phyloP scores from a whole-genome alignment of 1,140 invertebrate genomes.

The Orchestia grillus region DNA sequence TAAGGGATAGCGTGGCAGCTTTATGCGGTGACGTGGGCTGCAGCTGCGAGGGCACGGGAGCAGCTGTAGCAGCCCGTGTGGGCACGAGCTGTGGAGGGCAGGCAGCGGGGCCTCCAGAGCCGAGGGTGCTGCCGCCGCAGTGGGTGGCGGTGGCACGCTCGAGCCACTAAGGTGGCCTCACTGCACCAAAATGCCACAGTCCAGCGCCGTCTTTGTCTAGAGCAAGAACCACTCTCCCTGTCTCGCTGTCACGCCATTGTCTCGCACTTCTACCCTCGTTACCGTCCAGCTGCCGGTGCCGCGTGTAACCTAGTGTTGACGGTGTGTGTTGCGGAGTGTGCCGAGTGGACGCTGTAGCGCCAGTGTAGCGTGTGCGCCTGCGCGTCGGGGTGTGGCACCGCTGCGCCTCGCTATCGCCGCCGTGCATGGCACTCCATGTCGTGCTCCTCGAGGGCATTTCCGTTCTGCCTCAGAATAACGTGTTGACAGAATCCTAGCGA shows the following conservation, averaged over 20 bases:
- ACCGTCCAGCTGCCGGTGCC: not conserved
- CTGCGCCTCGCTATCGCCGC: not conserved
- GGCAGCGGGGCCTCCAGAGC: not conserved
- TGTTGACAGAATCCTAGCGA: not conserved
- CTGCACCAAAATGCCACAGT: not conserved
- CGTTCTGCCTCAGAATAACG: not conserved
- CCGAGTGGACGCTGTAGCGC: not conserved
- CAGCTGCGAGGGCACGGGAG: not conserved
- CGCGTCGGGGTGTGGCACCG: conserved; percentile 10
- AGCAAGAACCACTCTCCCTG: conserved; percentile 28
- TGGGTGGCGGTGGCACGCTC: conserved; percentile 2
- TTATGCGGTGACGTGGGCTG: not conserved
- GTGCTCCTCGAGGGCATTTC: not conserved
- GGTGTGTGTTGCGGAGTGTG: not conserved
- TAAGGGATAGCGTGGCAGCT: not conserved
- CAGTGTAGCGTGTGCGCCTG: conserved; percentile 12
- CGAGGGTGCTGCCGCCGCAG: not conserved
- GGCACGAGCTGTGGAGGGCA: not conserved
- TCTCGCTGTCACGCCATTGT: conserved; percentile 33
- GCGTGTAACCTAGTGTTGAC: not conserved
- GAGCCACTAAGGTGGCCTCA: conserved; percentile 17
- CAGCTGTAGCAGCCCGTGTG: not conserved
- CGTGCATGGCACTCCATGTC: not conserved
- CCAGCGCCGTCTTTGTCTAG: conserved; percentile 21
- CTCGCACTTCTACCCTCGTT: not conserved